Conservation (phyloP, 2,888 invertebrate species). For the Aphidoletes aphidimyza region DNA sequence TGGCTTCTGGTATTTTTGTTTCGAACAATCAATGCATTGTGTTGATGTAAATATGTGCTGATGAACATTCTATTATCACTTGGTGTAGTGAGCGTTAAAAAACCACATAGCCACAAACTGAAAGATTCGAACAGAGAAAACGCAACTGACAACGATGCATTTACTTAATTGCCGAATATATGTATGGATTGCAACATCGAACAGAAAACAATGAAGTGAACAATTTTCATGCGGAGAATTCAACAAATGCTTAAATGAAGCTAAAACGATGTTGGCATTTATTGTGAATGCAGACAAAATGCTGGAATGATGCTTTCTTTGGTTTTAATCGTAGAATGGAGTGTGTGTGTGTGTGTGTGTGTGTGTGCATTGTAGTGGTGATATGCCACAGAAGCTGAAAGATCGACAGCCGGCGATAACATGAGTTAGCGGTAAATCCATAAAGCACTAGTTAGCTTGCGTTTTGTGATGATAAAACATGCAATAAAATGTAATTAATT, state of each 20-base stretch:
- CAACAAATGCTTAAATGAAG: neutral
- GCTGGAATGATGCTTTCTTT: too few relatives aligned
- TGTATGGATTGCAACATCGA: neutral
- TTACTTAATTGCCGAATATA: constrained; percentile 45
- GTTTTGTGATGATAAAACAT: neutral
- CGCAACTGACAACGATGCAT: constrained; percentile 13
- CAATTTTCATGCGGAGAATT: neutral
- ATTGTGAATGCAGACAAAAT: neutral
- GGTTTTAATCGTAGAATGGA: too few relatives aligned
- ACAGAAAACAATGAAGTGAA: neutral
- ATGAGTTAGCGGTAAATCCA: constrained; percentile 5
- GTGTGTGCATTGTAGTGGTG: too few relatives aligned
- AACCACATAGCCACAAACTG: constrained; percentile 15
- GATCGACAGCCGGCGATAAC: neutral
- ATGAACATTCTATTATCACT: constrained; percentile 29
- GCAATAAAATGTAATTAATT: constrained; percentile 33
- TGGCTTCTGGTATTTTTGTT: neutral
- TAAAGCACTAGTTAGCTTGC: neutral
- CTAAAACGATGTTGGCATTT: constrained; percentile 24
- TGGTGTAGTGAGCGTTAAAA: constrained; percentile 11
- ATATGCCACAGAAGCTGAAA: neutral
- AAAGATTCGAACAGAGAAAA: constrained; percentile 29
- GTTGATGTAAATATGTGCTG: constrained; percentile 51
- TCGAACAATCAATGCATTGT: constrained; percentile 44
- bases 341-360: too few relatives aligned